Conservation (phyloP, 2,113 vertebrate genomes). For the Litocranius walleri region DNA sequence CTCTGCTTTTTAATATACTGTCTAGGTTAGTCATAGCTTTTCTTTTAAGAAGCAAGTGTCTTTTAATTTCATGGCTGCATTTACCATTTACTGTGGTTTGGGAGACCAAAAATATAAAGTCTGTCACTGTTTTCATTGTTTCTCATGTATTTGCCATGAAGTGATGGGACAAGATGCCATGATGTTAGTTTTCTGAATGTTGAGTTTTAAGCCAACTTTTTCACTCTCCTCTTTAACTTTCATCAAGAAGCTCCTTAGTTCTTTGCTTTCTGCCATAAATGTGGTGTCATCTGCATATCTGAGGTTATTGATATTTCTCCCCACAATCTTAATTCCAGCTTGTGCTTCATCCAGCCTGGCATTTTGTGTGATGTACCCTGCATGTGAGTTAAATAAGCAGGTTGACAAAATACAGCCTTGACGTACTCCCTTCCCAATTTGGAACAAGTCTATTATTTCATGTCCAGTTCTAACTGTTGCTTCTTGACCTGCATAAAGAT, state of each 20-base stretch:
- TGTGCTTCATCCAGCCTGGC: background rate
- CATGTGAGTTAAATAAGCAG: background rate
- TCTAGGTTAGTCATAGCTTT: background rate
- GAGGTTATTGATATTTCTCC: background rate
- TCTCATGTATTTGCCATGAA: background rate
- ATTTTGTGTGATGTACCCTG: background rate
- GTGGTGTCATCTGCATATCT: background rate
- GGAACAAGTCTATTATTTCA: background rate
- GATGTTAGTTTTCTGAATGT: background rate
- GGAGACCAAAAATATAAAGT: background rate
- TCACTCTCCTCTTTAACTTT: background rate
- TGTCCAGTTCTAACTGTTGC: background rate
- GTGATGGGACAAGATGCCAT: background rate
- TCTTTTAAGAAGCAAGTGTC: background rate
- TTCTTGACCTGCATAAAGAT: background rate
- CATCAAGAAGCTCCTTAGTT: background rate
- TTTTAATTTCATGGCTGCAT: background rate
- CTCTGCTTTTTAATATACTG: background rate
- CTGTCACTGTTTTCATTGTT: background rate
- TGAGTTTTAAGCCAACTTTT: background rate
- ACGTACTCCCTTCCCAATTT: accelerated
- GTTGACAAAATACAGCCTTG: background rate
- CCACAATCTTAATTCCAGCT: background rate
- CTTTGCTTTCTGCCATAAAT: background rate
- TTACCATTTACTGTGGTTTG: background rate